Percentiles rank a stretch among this genome's conserved stretches.
phyloP scores from a whole-genome alignment of 2,113 vertebrate genomes.

The Circaetus cinerascens region DNA sequence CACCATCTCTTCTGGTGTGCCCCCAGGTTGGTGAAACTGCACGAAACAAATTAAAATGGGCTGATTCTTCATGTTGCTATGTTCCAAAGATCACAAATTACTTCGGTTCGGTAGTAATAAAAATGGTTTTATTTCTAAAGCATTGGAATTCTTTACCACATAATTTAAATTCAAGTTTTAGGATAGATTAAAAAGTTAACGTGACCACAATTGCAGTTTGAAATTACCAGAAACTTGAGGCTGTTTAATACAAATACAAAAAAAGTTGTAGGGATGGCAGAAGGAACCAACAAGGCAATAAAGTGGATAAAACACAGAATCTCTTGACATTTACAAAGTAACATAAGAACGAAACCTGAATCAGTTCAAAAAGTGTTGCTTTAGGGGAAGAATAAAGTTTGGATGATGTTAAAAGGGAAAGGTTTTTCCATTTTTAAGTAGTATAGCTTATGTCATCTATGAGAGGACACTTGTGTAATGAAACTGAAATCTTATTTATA shows the following conservation, averaged over 20 bases:
- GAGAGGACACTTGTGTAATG: not conserved
- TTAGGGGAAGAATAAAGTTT: not conserved
- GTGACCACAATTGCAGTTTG: not conserved
- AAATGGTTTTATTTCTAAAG: not conserved
- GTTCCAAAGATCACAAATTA: not conserved
- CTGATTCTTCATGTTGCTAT: accelerated
- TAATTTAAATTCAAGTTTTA: not conserved
- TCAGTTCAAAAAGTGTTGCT: not conserved
- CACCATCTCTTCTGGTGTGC: slow-evolving; percentile 93
- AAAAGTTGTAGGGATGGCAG: not conserved
- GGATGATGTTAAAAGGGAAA: not conserved
- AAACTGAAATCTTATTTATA: not conserved
- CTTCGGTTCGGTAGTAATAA: accelerated
- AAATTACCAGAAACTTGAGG: not conserved
- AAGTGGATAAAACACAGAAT: not conserved
- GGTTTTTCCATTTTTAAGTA: not conserved
- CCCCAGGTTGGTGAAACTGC: slow-evolving; percentile 82
- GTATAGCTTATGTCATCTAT: not conserved
- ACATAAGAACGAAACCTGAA: not conserved
- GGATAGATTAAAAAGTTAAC: not conserved
- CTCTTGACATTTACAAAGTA: not conserved
- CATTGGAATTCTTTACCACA: not conserved
- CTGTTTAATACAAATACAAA: not conserved
- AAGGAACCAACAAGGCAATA: not conserved
- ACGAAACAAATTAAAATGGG: not conserved